Base-by-base conservation (phyloP, 2,888 invertebrate species). In the Argyresthia goedartella region DNA sequence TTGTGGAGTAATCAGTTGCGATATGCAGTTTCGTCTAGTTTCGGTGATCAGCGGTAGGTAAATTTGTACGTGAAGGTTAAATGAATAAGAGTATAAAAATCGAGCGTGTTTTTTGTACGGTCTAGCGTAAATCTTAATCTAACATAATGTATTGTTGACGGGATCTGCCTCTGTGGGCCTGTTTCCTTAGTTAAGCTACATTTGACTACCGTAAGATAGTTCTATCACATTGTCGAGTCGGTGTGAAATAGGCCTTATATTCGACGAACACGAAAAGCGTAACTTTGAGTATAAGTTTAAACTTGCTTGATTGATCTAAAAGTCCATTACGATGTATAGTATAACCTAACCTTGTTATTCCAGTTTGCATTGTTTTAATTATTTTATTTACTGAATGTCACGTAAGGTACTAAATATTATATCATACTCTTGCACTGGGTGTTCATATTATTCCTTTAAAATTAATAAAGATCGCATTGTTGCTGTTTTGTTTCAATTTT, bases 301-400 rank as follows among this genome's bases (percentile, higher is more conserved):
- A 16, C n/a, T 43, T 49, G 49, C 49, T 52, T 13, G 54, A 16
- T 34, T 46, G 25, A 25, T 25, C 25, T 25, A 25, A 47, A 54
- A 49, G 73, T 76, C 75, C 75, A 71, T 66, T 70, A 72, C 57
- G 55, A 52, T 67, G 6, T 25, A 25, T 80, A 81, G 78, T 73
- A 71, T 75, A 73, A 73, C 71, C 65, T 67, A 59, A 63, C 66
- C 67, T 13, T 48, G 36, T 61, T 69, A 72, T 76, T 73, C 72
- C 73, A 71, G 78, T 81, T 81, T 80, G 64, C 67, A 71, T 81
- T 76, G 65, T 59, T 62, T 72, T 66, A 25, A 71, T 81, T 76
- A 65, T 59, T 62, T 73, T 66, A 59, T 61, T 48, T 14, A 35
- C 8, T 39, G 15, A 44, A 50, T 41, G 34, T 43, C 50, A 50